A percentile compares a stretch with the other conserved stretches of the same genome.
Evolutionary conservation across 2,797 vertebrate genomes (phyloP).

Genomic region (Geotrypetes seraphini): DNA sequence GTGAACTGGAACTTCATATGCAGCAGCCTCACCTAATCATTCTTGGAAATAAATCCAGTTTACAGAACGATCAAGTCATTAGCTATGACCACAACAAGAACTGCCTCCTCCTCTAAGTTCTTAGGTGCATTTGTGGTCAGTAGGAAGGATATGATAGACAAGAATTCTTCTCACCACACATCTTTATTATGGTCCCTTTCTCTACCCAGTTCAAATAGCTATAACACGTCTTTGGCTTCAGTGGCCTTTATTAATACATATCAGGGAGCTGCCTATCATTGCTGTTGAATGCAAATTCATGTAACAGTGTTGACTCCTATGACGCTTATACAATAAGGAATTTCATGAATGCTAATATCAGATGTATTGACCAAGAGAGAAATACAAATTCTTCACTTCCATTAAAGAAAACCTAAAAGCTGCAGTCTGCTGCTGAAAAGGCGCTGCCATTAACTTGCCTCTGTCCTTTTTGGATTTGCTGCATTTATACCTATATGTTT

Average conservation of each 20-base stretch:
- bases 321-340: constrained; percentile 16
- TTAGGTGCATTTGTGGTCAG: constrained; percentile 3
- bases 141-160: background rate
- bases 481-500: no score
- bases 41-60: constrained; percentile 15
- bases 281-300: constrained; percentile 17
- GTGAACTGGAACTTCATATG: no score
- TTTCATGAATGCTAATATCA: constrained; percentile 32
- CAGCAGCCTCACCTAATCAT: no score
- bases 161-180: background rate
- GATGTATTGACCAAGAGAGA: constrained; percentile 11
- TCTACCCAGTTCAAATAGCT: background rate
- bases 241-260: constrained; percentile 1
- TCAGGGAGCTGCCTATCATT: background rate
- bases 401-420: no score
- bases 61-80: background rate
- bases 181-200: constrained; percentile 7
- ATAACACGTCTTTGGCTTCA: background rate
- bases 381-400: constrained; percentile 10
- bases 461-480: no score
- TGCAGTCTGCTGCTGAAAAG: no score
- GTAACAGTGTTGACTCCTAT: background rate
- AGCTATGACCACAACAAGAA: constrained; percentile 9
- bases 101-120: constrained; percentile 3
- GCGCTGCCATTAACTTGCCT: no score